Evolutionary conservation across 2,113 vertebrate genomes (phyloP), one percentile per base, ranked within the genome.

Genomic region (Mormyrus iriodes): DNA sequence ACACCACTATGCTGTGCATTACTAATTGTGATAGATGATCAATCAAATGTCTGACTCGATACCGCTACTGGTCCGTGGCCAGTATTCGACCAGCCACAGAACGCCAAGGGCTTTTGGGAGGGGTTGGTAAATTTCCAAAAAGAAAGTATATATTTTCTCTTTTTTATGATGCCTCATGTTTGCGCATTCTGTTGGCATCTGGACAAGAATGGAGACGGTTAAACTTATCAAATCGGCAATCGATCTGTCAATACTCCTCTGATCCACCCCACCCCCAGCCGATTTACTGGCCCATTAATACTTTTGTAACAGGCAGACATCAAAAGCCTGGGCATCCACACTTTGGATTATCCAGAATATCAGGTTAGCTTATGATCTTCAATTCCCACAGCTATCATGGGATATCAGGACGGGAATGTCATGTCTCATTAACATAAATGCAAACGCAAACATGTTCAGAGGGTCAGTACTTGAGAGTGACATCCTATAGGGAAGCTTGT

Each of bases 21-120:
- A 44, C 46, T 84, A 84, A 84, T 84, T 84, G 82, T 48, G 82
- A 84, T n/a, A 48, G 42, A 48, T 84, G 82, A 84, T 21, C 44
- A 46, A 84, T 84, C 82, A 84, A 84, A n/a, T 5, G 21, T 44
- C 46, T 84, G 24, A 44, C 39, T 69, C 3, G 10, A 31, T 69
- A 31, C 3, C 27, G 27, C n/a, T 27, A 65, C 61, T 65, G 61
- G n/a, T 65, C 27, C 58, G 2, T 27, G 58, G 58, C 58, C 58
- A 27, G 58, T 65, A 65, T 65, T 27, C 10, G 2, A 65, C 58
- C n/a, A 65, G 58, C 58, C 24, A 65, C 24, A 3, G n/a, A 65
- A 27, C n/a, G 58, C 58, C 58, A 65, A 65, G 58, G 58, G n/a
- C 10, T 65, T 65, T 65, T 8, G 8, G n/a, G n/a, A 31, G n/a